Base-by-base conservation (phyloP, 2,797 vertebrate genomes). In the Rhadinocentrus ornatus region DNA sequence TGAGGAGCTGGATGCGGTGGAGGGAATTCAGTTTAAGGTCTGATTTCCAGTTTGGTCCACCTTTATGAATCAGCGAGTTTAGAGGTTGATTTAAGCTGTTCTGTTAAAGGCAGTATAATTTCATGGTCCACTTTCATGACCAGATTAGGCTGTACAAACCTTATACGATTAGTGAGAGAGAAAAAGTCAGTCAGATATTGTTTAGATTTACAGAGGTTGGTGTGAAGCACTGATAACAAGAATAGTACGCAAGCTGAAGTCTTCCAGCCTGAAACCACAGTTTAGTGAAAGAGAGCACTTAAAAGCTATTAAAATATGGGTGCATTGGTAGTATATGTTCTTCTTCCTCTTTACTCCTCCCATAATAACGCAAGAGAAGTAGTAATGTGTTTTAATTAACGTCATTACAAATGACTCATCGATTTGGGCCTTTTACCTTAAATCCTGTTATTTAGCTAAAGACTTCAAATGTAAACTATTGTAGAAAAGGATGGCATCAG, bases 151-250 rank as follows among this genome's bases (percentile, higher is more conserved):
- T 31, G 55, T 4, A 1, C 13, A 75, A 75, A 66, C 65, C 70
- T 70, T 59, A 11, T 67, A 32, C 22, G 9, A 18, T 16, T 32
- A 20, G 41, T 58, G 24, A n/a, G 18, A 37, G 9, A 5, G 57
- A 18, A 7, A 26, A 16, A 31, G 4, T 11, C 34, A 64, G 34
- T 52, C 39, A 9, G 62, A 67, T 73, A 71, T 72, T 80, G 78
- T 86, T 82, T 66, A 2, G 59, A 73, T 70, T 73, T 71, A 59
- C 82, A 75, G 64, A 71, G 48, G 69, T 64, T 77, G 69, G 44
- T 0, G 13, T 77, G 63, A 60, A 66, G 62, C 58, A 62, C 75
- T 80, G 84, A 84, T 65, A 32, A 59, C 64, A 70, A 69, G 50
- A 72, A 71, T 74, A 72, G 56, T 69, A 71, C 48, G 41, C 22